Percentiles rank a stretch among this genome's conserved stretches.
Evolutionary conservation across 1,140 invertebrate genomes (phyloP).

Genomic region (Diachasma alloeum): DNA sequence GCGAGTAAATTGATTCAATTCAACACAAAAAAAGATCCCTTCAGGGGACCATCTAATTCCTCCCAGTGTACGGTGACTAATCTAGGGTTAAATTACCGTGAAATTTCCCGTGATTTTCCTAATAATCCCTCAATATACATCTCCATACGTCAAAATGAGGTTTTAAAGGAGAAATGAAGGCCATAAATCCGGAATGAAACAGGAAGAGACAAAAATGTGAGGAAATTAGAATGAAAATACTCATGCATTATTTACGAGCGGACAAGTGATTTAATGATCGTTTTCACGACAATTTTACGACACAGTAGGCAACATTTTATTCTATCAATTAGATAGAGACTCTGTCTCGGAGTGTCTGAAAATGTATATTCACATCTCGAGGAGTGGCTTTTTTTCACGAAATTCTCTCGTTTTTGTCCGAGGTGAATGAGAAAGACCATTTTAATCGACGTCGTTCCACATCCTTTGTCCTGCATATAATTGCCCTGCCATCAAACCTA

Average conservation of each 20-base stretch:
- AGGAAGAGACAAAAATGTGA: background rate
- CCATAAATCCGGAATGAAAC: background rate
- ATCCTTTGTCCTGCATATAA: constrained; percentile 18
- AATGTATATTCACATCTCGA: background rate
- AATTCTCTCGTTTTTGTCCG: background rate
- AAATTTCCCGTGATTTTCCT: too few relatives aligned
- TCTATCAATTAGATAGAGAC: background rate
- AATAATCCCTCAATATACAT: too few relatives aligned
- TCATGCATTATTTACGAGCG: background rate
- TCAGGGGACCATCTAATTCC: too few relatives aligned
- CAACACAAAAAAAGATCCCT: too few relatives aligned
- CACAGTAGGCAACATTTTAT: background rate
- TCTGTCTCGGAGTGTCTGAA: too few relatives aligned
- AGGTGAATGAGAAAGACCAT: background rate
- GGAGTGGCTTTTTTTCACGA: background rate
- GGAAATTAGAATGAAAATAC: background rate
- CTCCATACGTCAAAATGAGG: too few relatives aligned
- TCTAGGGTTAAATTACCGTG: too few relatives aligned
- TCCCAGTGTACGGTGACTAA: too few relatives aligned
- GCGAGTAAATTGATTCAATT: too few relatives aligned
- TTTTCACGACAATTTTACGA: background rate
- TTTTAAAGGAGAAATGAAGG: background rate
- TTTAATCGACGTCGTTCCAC: constrained; percentile 9
- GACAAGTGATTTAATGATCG: background rate
- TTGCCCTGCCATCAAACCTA: constrained; percentile 3